phyloP scores from a whole-genome alignment of 2,113 vertebrate genomes.

The Nerophis ophidion region DNA sequence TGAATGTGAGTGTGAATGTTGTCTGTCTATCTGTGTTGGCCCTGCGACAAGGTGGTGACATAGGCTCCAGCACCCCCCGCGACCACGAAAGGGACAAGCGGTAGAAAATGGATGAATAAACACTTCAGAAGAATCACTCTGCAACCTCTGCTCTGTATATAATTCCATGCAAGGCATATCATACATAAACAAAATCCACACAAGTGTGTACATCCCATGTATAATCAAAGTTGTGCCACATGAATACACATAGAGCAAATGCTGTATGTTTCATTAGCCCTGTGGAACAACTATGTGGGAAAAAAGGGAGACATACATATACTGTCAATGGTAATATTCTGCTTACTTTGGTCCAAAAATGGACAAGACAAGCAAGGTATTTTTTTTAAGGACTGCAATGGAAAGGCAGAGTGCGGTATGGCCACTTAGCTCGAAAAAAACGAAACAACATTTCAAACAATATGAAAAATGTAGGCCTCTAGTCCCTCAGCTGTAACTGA shows the following conservation, averaged over 20 bases:
- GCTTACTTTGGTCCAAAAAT: slow-evolving; percentile 29
- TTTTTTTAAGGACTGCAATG: slow-evolving; percentile 13
- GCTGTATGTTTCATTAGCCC: slow-evolving; percentile 7
- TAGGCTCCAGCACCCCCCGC: no score
- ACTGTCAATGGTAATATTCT: slow-evolving; percentile 20
- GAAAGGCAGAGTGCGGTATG: neutral
- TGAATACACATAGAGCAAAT: slow-evolving; percentile 26
- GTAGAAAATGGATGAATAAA: neutral
- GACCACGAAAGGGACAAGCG: no score
- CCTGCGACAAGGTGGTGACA: no score
- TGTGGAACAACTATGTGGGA: slow-evolving; percentile 9
- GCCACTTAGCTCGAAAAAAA: neutral
- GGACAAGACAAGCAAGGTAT: slow-evolving; percentile 4
- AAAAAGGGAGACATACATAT: slow-evolving; percentile 26
- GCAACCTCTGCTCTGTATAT: slow-evolving; percentile 40
- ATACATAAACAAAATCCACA: slow-evolving; percentile 37
- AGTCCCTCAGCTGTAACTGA: no score
- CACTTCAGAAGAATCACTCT: slow-evolving; percentile 41
- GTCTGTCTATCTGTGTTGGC: no score
- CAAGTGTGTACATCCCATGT: slow-evolving; percentile 1
- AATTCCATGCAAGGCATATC: slow-evolving; percentile 21
- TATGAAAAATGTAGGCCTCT: no score
- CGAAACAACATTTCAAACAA: no score
- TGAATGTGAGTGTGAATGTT: no score
- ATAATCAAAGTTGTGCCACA: slow-evolving; percentile 22